These are phyloP conservation scores for Neosilurus hyrtlii DNA, from an alignment of 2,797 vertebrate species.

Conservation along the genomic window DNA sequence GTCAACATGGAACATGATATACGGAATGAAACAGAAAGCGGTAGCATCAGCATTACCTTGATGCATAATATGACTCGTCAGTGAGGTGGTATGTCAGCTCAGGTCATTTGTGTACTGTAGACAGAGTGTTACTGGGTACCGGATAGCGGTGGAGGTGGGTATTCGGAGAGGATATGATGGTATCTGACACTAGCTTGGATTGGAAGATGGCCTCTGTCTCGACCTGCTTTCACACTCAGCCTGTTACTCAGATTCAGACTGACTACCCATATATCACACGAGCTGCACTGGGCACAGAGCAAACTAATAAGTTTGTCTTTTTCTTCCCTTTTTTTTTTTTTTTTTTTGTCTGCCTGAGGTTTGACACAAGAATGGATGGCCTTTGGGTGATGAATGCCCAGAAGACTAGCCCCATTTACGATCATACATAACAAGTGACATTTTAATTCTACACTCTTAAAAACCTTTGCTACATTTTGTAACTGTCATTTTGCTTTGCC, in stretches of 20 bases:
- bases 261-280: conserved; percentile 46
- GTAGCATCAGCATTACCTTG: conserved; percentile 27
- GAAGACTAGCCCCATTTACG: conserved; percentile 17
- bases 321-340: neutral
- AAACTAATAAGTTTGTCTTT: conserved; percentile 25
- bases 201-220: conserved; percentile 39
- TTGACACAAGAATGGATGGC: conserved; percentile 27
- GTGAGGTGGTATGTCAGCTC: conserved; percentile 39
- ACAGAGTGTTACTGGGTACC: conserved; percentile 55
- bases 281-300: conserved; percentile 20
- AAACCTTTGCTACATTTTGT: conserved; percentile 7
- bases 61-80: conserved; percentile 45
- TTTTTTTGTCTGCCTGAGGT: conserved; percentile 7
- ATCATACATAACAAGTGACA: conserved; percentile 23
- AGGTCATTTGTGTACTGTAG: conserved; percentile 46
- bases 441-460: conserved; percentile 8
- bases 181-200: conserved; percentile 44
- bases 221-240: conserved; percentile 49
- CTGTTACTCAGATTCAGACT: conserved; percentile 41
- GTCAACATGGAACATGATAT: conserved; percentile 37
- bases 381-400: conserved; percentile 19
- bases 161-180: conserved; percentile 43
- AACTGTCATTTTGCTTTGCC: conserved; percentile 11
- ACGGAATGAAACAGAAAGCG: conserved; percentile 23
- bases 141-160: conserved; percentile 30